These are phyloP conservation scores for Tychaedon coryphoeus DNA, from an alignment of 2,113 vertebrate species.

Conservation along the genomic window DNA sequence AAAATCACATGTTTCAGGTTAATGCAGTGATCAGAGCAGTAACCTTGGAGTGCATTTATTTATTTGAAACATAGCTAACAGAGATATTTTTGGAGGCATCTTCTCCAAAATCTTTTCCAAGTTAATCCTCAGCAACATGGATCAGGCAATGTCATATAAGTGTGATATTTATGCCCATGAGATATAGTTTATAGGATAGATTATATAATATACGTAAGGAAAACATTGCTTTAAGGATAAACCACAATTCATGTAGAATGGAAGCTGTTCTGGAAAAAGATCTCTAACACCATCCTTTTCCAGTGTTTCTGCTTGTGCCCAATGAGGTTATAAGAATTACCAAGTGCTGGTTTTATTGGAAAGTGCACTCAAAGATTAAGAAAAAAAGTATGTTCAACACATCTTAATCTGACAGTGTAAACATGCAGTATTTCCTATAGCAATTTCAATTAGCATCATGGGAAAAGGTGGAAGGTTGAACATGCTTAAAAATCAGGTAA, in stretches of 20 bases:
- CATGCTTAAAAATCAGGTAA: not conserved
- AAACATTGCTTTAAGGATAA: not conserved
- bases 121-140: not conserved
- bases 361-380: not conserved
- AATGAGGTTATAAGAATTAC: not conserved
- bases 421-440: not conserved
- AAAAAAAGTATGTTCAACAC: not conserved
- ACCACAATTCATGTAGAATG: not conserved
- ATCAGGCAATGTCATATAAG: not conserved
- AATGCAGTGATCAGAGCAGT: not conserved
- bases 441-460: not conserved
- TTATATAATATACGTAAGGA: no score
- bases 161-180: not conserved
- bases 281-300: accelerated
- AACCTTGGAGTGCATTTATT: not conserved
- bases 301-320: not conserved
- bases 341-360: not conserved
- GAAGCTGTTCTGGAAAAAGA: not conserved
- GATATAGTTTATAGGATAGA: not conserved
- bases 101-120: not conserved
- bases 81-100: not conserved
- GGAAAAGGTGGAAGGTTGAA: not conserved
- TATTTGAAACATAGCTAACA: not conserved
- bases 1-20: not conserved
- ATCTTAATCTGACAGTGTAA: not conserved